Evolutionary conservation across 2,797 vertebrate genomes (phyloP).

Genomic region (Gymnoscopelus microlampas): DNA sequence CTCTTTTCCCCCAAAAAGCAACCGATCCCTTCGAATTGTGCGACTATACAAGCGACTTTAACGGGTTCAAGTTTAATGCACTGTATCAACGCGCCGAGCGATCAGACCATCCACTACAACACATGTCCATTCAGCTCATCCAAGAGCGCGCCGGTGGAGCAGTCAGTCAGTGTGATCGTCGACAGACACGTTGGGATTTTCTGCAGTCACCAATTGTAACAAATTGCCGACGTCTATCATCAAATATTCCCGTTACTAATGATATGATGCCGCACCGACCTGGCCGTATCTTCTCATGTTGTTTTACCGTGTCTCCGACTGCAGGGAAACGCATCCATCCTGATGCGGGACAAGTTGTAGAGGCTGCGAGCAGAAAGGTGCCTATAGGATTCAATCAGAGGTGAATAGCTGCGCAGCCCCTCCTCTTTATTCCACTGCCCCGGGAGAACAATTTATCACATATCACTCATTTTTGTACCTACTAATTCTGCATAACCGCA

Average conservation of each 20-base stretch:
- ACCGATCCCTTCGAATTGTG: constrained; percentile 41
- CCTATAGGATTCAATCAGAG: constrained; percentile 60
- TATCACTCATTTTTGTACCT: too few species aligned
- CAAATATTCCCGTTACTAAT: constrained; percentile 41
- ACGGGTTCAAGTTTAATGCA: constrained; percentile 28
- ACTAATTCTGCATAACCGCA: too few species aligned
- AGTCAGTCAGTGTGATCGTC: constrained; percentile 38
- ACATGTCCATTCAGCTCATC: constrained; percentile 61
- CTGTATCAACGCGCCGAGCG: constrained; percentile 26
- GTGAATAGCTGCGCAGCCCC: constrained; percentile 70
- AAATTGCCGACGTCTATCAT: constrained; percentile 69
- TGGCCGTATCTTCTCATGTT: constrained; percentile 28
- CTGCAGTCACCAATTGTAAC: constrained; percentile 66
- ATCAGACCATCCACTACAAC: constrained; percentile 34
- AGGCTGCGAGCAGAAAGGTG: constrained; percentile 44
- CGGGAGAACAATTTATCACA: constrained; percentile 44
- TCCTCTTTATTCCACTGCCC: constrained; percentile 60
- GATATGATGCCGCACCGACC: constrained; percentile 21
- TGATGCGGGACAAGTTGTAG: constrained; percentile 67
- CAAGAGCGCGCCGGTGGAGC: constrained; percentile 61
- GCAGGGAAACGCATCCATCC: constrained; percentile 54
- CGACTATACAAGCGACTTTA: constrained; percentile 36
- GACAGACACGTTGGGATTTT: constrained; percentile 62
- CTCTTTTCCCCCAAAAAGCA: constrained; percentile 46
- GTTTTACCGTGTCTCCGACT: constrained; percentile 40